Evolutionary conservation across 1,140 invertebrate species (phyloP), one percentile per base, ranked within the genome.

Genomic region (Zaprionus lachaisei): DNA sequence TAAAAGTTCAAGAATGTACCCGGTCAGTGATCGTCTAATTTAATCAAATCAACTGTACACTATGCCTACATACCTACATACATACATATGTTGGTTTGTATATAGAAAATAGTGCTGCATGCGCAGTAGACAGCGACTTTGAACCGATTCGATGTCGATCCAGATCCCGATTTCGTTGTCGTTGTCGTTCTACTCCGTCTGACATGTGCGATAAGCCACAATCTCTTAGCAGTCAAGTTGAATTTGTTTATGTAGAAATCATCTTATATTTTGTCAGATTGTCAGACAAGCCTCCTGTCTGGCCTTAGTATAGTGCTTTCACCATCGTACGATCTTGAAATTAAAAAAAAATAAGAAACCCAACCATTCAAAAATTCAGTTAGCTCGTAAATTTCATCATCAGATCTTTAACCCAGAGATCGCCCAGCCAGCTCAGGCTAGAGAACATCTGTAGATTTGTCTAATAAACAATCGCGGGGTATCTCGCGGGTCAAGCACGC

Each of bases 1-100:
- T 22, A 20, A 72, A 79, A 77, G 77, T 72, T 80, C 77, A 80
- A 80, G 77, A 68, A 67, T 77, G 63, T 60, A 22, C 20, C 6
- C 57, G 70, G 63, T 58, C 74, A 72, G 24, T 66, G 74, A 65
- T 49, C 67, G 68, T 80, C 38, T 77, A 72, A 80, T 64, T 68
- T 64, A 79, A 72, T 79, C 66, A 70, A 70, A 57, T 69, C 58
- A 26, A 62, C 14, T 34, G 15, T 5, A 70, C 41, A 56, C 63
- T 44, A n/a, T 72, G 47, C 47, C 51, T 56, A 17, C 14, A 5
- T n/a, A 58, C 34, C 55, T 57, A 20, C 15, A 6, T n/a, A 9
- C 7, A 71, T 44, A 57, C 55, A 55, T 67, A 57, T 26, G 41
- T 57, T 3, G 4, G n/a, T 44, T 44, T 47, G 31, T 37, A 12